Base-by-base conservation (phyloP, 2,888 invertebrate genomes). In the Eudasyphora cyanicolor region DNA sequence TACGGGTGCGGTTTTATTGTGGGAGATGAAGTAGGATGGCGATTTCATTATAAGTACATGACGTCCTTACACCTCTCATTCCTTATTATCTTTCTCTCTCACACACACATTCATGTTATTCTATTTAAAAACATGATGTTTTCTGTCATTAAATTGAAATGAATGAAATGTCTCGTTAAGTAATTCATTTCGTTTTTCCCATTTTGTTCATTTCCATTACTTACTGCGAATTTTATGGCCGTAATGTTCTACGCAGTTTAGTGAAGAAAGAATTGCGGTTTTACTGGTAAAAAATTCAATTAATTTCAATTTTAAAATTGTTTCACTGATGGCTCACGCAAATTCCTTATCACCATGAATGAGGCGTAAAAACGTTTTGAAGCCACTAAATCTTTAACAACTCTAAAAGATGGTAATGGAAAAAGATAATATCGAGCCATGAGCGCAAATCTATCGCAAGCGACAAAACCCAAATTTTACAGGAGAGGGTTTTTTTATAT, bases 81-180 rank as follows among this genome's bases (percentile, higher is more conserved):
- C 49, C n/a, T n/a, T n/a, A n/a, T n/a, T 5, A 5, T 38, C 38
- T 38, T n/a, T n/a, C 17, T 49, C 49, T 17, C 10, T 54, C 54
- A 8, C 24, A 2, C 57, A 2, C n/a, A n/a, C n/a, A 17, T n/a
- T 24, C 10, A 14, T 57, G 54, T 76, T 79, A 54, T 49, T 76
- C 81, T 51, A 42, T 81, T 76, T 69, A 60, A 60, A 57, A 78
- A 35, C 32, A 71, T 24, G 32, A 75, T 71, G 75, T 57, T 79
- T 51, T 76, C 32, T 49, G 70, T 38, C 60, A 78, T 75, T 82
- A 75, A 70, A 69, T 75, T 75, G 78, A 76, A 62, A 60, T 69
- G 60, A 54, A 71, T 76, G 19, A 76, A 45, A 60, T 67, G 17
- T 38, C 42, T 42, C 62, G 17, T 29, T 70, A 62, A 62, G 27